Evolutionary conservation across 2,888 invertebrate species (phyloP), one percentile per base, ranked within the genome.

Genomic region (Drosophila fulvimacula): DNA sequence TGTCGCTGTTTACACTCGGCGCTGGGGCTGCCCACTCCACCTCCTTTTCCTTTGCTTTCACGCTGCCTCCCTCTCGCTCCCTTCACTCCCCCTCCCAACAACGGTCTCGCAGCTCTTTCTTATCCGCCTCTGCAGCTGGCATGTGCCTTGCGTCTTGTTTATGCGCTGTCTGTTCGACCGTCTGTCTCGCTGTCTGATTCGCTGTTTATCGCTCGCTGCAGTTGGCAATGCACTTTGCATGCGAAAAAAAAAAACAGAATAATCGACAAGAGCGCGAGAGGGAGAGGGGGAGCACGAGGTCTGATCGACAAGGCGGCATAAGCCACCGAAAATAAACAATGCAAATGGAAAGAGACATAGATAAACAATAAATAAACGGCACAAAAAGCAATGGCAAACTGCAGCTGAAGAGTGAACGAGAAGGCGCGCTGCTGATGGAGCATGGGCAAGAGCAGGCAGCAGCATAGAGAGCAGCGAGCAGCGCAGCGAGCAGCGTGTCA

Each of bases 291-390:
- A 21, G 36, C 2, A 36, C 1, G 62, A 52, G 38, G 73, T 62
- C 65, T 77, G 87, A 87, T 83, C 78, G 81, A 78, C 70, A 70
- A 72, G 60, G 70, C 52, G 68, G 76, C 76, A 65, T 70, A 79
- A 73, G 78, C 82, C 79, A 73, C 73, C 79, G 61, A 87, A 87
- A 84, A 84, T 84, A 87, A 82, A 84, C 88, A 86, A 86, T 79
- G 76, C 74, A 73, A 83, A 73, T 66, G 70, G 44, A 69, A 81
- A 65, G 69, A 78, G 69, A 78, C 81, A 82, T 82, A 85, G 86
- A 85, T 82, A 82, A 85, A 83, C 85, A 83, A 86, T 86, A 86
- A 83, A 86, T 86, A 82, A 85, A 80, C 85, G 73, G 65, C 49
- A 62, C 46, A 63, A 52, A 30, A 65, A 71, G 82, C 73, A 82